Percentiles rank a stretch among this genome's conserved stretches.
These are phyloP conservation scores for Bolinopsis microptera DNA, from an alignment of 37 sponge, comb jelly and placozoan genomes.

Conservation along the genomic window DNA sequence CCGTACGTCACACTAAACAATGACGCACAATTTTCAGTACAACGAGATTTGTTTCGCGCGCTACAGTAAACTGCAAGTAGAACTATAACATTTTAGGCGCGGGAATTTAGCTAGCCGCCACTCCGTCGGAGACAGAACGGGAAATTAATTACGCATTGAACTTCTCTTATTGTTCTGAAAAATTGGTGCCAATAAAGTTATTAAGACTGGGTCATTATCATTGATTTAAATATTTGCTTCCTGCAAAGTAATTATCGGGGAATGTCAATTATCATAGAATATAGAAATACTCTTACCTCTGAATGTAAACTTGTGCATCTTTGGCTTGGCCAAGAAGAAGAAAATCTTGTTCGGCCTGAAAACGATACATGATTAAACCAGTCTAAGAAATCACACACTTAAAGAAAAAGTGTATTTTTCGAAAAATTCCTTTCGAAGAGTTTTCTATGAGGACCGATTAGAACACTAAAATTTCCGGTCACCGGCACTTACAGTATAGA, in stretches of 20 bases:
- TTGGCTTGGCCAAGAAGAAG: conserved; percentile 50
- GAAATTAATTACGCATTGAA: neutral
- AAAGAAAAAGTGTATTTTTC: too few species aligned
- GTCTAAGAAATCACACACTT: too few species aligned
- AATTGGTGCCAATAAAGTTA: too few species aligned
- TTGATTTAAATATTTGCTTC: neutral
- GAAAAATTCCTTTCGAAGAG: too few species aligned
- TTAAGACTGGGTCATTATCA: too few species aligned
- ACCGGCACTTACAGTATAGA: neutral
- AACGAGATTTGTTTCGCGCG: neutral
- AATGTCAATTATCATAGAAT: neutral
- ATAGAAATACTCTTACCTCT: neutral
- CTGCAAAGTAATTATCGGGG: too few species aligned
- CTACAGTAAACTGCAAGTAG: too few species aligned
- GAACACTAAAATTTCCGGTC: neutral
- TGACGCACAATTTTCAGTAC: neutral
- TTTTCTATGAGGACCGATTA: too few species aligned
- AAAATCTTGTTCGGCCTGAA: conserved; percentile 51
- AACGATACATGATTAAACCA: too few species aligned
- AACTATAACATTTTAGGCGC: neutral
- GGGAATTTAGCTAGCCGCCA: neutral
- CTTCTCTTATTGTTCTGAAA: neutral
- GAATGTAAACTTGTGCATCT: conserved; percentile 49
- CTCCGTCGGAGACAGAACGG: neutral
- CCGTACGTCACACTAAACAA: neutral